Conservation (phyloP, 2,797 vertebrate species). For the Diglossa cyanea region DNA sequence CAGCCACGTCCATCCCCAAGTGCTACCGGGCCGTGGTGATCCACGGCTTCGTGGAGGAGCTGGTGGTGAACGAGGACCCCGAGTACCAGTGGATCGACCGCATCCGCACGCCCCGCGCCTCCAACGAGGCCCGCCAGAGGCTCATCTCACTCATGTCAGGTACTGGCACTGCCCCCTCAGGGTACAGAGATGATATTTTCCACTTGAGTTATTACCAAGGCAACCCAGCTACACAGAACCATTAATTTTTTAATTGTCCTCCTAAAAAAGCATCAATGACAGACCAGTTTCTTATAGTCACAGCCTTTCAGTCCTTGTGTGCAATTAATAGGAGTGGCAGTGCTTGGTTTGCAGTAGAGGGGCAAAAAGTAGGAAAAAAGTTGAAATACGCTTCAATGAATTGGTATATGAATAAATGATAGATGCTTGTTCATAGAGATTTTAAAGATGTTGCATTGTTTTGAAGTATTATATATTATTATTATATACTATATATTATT, state of each 20-base stretch:
- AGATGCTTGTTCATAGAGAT: neutral
- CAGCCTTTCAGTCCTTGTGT: neutral
- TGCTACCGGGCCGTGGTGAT: constrained; percentile 91
- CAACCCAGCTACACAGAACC: neutral
- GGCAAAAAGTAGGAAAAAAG: neutral
- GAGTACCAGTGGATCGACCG: constrained; percentile 99
- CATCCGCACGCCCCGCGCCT: constrained; percentile 94
- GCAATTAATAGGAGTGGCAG: neutral
- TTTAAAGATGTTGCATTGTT: neutral
- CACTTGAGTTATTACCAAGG: neutral
- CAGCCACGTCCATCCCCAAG: constrained; percentile 92
- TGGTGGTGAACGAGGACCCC: constrained; percentile 98
- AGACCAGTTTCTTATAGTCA: neutral
- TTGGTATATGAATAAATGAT: neutral
- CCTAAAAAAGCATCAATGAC: neutral
- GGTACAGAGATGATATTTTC: neutral
- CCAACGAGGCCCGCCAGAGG: constrained; percentile 95
- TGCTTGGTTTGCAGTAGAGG: neutral
- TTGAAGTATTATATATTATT: neutral
- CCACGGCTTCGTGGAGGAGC: constrained; percentile 97
- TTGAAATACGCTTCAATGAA: neutral
- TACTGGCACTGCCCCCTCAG: no score
- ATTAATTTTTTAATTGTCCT: neutral
- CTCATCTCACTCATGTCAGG: constrained; percentile 93
- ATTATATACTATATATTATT: no score